Percentiles rank a stretch among this genome's conserved stretches.
phyloP scores from a whole-genome alignment of 1,140 invertebrate genomes.

The Delia radicum region DNA sequence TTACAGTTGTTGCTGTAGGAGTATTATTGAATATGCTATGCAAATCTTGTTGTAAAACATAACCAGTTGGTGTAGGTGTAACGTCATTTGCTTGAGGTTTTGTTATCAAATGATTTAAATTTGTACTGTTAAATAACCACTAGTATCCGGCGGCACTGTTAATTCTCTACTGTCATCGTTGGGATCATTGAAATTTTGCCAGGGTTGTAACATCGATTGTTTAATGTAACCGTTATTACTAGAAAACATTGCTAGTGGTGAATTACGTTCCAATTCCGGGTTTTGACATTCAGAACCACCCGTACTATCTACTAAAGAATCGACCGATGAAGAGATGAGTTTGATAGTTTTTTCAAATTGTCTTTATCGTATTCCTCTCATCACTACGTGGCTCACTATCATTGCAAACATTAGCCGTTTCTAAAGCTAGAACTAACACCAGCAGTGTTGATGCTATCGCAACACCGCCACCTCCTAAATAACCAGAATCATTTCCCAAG shows the following conservation, averaged over 20 bases:
- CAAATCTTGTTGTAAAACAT: constrained; percentile 21
- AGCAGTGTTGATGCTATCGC: neutral
- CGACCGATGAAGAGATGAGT: neutral
- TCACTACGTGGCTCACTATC: neutral
- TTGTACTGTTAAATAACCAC: constrained; percentile 6
- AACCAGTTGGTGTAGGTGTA: neutral
- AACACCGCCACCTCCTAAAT: constrained; percentile 11
- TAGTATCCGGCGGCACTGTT: neutral
- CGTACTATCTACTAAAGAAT: constrained; percentile 20
- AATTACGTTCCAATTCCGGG: neutral
- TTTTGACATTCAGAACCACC: neutral
- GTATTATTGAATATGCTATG: constrained; percentile 17
- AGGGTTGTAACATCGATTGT: neutral
- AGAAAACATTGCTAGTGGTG: neutral
- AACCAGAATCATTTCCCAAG: constrained; percentile 21
- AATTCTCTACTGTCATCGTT: neutral
- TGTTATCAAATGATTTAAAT: neutral
- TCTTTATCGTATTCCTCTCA: neutral
- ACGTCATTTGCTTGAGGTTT: neutral
- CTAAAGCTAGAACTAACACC: neutral
- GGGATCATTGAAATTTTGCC: neutral
- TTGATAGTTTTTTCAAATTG: neutral
- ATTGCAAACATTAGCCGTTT: neutral
- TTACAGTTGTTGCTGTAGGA: no score
- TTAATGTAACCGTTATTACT: constrained; percentile 21